Evolutionary conservation across 2,797 vertebrate genomes (phyloP).

Genomic region (Gymnoscopelus braueri): DNA sequence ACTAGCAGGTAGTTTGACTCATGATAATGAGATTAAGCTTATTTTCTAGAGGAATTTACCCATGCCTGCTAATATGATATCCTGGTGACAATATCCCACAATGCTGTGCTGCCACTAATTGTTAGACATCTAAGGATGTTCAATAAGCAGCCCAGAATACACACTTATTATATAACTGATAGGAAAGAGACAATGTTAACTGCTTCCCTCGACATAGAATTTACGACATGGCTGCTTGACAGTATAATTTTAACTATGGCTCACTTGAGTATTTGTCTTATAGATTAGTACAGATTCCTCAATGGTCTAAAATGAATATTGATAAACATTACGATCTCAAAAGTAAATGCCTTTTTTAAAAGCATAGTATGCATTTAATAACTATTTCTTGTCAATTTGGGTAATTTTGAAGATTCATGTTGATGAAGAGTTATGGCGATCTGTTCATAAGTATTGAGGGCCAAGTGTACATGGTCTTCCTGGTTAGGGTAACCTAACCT

Average conservation of each 20-base stretch:
- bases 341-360: too few species aligned
- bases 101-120: not conserved
- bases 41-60: constrained; percentile 8
- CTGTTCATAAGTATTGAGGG: too few species aligned
- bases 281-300: too few species aligned
- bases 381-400: too few species aligned
- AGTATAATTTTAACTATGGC: not conserved
- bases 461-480: too few species aligned
- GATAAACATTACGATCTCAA: too few species aligned
- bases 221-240: not conserved
- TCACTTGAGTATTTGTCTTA: not conserved
- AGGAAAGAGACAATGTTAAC: not conserved
- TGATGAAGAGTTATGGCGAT: too few species aligned
- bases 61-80: not conserved
- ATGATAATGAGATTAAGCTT: not conserved
- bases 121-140: not conserved
- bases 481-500: too few species aligned
- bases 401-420: too few species aligned
- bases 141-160: not conserved
- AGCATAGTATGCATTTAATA: too few species aligned
- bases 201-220: not conserved
- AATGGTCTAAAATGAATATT: too few species aligned
- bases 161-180: not conserved
- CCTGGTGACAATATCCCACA: not conserved
- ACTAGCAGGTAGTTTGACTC: constrained; percentile 16